Evolutionary conservation across 2,797 vertebrate species (phyloP).

Genomic region (Galagoides demidoff): DNA sequence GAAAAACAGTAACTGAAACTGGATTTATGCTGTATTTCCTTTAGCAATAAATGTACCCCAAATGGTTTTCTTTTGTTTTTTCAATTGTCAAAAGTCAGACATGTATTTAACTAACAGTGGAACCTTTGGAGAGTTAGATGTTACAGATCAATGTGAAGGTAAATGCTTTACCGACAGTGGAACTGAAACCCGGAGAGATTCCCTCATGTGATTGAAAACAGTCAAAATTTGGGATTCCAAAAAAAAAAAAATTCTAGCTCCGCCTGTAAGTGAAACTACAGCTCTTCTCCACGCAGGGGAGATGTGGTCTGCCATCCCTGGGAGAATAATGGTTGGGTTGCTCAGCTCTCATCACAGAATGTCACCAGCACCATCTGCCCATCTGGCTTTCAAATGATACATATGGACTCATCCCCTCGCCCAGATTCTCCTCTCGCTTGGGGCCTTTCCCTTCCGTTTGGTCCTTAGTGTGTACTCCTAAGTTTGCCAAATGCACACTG

Average conservation of each 20-base stretch:
- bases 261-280: not conserved
- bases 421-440: constrained; percentile 17
- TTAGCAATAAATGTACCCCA: not conserved
- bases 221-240: constrained; percentile 39
- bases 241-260: not conserved
- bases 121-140: not conserved
- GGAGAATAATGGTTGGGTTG: not conserved
- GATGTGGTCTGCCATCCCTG: not conserved
- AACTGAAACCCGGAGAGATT: not conserved
- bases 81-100: not conserved
- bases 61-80: not conserved
- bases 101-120: not conserved
- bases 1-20: constrained; percentile 32
- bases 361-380: constrained; percentile 40
- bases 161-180: not conserved
- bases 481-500: constrained; percentile 1
- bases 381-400: not conserved
- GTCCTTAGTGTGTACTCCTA: not conserved
- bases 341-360: not conserved
- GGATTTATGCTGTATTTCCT: constrained; percentile 32
- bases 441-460: not conserved
- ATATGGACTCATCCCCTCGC: not conserved
- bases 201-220: not conserved
- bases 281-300: not conserved
- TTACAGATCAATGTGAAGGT: not conserved